Evolutionary conservation across 2,797 vertebrate species (phyloP).

Genomic region (Adelosebastes latens): DNA sequence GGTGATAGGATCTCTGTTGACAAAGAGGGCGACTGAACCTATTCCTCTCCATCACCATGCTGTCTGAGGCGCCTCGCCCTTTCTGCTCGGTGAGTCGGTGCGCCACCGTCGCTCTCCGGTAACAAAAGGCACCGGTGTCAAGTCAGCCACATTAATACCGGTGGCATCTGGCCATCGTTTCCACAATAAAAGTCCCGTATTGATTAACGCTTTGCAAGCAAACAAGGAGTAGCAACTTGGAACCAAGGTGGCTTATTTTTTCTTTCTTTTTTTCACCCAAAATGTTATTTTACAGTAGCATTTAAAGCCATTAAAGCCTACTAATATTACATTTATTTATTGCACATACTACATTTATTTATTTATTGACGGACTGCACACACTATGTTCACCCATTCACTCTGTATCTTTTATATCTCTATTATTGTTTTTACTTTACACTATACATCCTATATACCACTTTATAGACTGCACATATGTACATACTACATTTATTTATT

Average conservation of each 20-base stretch:
- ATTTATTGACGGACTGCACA: too few species aligned
- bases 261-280: neutral
- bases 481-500: too few species aligned
- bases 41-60: conserved; percentile 13
- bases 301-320: neutral
- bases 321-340: neutral
- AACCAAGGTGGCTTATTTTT: neutral
- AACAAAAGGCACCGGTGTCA: conserved; percentile 79
- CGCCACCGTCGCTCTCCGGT: conserved; percentile 64
- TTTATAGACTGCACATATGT: too few species aligned
- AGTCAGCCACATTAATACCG: conserved; percentile 9
- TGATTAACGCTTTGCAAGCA: neutral
- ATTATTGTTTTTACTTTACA: too few species aligned
- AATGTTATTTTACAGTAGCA: neutral
- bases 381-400: too few species aligned
- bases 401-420: too few species aligned
- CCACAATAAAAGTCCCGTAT: conserved; percentile 51
- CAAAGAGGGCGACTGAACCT: conserved; percentile 57
- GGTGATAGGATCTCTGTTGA: conserved; percentile 29
- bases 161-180: neutral
- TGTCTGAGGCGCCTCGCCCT: conserved; percentile 79
- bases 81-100: conserved; percentile 60
- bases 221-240: accelerated
- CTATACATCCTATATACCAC: too few species aligned
- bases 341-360: too few species aligned